Evolutionary conservation across 2,797 vertebrate genomes (phyloP).

Genomic region (Acanthopagrus latus): DNA sequence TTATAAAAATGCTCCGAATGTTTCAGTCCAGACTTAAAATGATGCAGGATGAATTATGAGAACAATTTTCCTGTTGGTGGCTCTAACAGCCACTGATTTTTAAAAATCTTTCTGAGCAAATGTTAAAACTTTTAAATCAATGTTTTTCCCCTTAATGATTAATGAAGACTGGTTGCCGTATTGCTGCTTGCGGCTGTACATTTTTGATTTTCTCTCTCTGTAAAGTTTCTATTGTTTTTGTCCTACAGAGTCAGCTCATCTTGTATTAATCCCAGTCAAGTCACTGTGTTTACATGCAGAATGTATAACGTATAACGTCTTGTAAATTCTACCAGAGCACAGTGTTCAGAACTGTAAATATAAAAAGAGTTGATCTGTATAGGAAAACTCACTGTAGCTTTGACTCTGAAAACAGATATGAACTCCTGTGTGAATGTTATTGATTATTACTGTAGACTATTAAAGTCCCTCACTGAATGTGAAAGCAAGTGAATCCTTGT

Average conservation of each 20-base stretch:
- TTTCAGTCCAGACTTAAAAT: neutral
- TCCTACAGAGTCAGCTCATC: neutral
- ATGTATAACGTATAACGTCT: neutral
- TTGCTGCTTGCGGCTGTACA: neutral
- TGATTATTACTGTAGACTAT: slow-evolving; percentile 10
- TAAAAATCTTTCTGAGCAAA: slow-evolving; percentile 1
- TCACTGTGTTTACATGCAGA: neutral
- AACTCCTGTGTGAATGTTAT: slow-evolving; percentile 15
- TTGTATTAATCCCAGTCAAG: slow-evolving; percentile 6
- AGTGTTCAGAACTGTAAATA: neutral
- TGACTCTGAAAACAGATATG: neutral
- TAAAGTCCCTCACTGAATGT: neutral
- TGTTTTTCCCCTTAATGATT: neutral
- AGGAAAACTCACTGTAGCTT: neutral
- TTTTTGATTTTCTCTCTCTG: slow-evolving; percentile 3
- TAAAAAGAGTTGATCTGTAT: neutral
- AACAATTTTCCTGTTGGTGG: neutral
- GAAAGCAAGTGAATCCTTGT: slow-evolving; percentile 9
- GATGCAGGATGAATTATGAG: neutral
- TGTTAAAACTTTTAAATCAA: neutral
- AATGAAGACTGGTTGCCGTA: neutral
- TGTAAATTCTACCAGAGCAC: neutral
- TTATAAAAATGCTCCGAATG: neutral
- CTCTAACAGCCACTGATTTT: neutral
- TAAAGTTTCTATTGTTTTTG: neutral